Evolutionary conservation across 2,113 vertebrate species (phyloP).

Genomic region (Cromileptes altivelis): DNA sequence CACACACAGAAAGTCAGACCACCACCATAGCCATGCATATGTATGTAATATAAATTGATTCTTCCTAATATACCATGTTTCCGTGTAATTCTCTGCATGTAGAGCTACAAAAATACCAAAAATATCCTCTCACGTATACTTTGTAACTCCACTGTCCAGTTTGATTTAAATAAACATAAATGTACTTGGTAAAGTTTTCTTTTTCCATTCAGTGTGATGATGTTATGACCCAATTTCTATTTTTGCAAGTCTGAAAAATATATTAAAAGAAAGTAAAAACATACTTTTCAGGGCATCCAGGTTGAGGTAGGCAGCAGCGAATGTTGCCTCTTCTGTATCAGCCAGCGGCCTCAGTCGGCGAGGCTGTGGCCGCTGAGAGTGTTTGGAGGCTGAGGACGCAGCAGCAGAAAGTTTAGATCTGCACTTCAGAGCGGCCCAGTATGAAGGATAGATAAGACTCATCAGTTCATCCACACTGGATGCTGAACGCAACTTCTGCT

Average conservation of each 20-base stretch:
- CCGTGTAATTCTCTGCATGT: not conserved
- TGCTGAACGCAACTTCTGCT: conserved; percentile 92
- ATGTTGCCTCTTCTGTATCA: conserved; percentile 86
- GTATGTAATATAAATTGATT: not conserved
- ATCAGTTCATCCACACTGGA: conserved; percentile 97
- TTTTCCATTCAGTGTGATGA: not conserved
- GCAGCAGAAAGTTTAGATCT: conserved; percentile 85
- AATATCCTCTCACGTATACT: no score
- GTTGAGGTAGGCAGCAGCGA: conserved; percentile 92
- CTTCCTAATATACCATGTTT: not conserved
- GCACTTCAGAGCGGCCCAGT: conserved; percentile 95
- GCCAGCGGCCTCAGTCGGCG: conserved; percentile 28
- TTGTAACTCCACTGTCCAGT: no score
- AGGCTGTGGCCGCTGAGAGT: conserved; percentile 25
- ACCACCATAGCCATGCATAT: not conserved
- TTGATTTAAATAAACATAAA: no score
- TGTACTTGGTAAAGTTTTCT: not conserved
- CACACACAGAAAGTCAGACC: conserved; percentile 52
- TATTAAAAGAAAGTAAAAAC: conserved; percentile 56
- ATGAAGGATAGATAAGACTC: conserved; percentile 93
- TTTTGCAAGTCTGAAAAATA: not conserved
- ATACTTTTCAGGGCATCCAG: conserved; percentile 96
- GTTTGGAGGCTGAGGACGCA: conserved; percentile 70
- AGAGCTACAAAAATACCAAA: not conserved
- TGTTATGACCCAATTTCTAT: not conserved